Evolutionary conservation across 2,113 vertebrate genomes (phyloP).

Genomic region (Erinaceus europaeus): DNA sequence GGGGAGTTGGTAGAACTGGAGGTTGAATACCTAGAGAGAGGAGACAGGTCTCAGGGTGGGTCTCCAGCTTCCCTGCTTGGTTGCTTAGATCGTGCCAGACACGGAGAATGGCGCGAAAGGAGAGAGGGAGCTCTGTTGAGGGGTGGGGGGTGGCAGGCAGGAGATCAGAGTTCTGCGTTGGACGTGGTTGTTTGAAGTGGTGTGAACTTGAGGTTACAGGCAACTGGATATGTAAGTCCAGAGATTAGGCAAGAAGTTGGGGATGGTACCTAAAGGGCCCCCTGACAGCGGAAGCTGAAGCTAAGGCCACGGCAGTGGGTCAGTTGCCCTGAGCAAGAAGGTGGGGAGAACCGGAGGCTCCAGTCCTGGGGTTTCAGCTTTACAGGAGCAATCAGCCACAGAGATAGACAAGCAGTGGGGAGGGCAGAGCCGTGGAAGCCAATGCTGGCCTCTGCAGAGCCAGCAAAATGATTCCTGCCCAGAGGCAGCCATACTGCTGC

Average conservation of each 20-base stretch:
- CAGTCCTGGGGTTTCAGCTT: not conserved
- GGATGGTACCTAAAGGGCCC: not conserved
- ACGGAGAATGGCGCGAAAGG: too few species aligned
- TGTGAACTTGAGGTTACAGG: not conserved
- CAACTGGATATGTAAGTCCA: not conserved
- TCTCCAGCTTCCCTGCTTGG: too few species aligned
- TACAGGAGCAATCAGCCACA: not conserved
- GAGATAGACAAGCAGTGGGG: not conserved
- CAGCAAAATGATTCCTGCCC: not conserved
- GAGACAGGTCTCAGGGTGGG: too few species aligned
- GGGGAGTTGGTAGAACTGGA: too few species aligned
- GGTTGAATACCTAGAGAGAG: too few species aligned
- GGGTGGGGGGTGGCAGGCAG: not conserved
- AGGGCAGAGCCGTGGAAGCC: not conserved
- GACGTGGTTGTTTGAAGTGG: not conserved
- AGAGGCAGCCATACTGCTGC: too few species aligned
- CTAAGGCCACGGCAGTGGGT: not conserved
- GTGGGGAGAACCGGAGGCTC: not conserved
- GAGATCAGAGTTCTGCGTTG: not conserved
- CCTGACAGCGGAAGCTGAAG: not conserved
- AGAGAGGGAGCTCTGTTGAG: too few species aligned
- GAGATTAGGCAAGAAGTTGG: not conserved
- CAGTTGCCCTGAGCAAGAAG: not conserved
- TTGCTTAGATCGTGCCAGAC: too few species aligned
- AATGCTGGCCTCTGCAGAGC: not conserved